These are phyloP conservation scores for Chrysolina americana DNA, from an alignment of 2,888 invertebrate genomes.

Conservation along the genomic window DNA sequence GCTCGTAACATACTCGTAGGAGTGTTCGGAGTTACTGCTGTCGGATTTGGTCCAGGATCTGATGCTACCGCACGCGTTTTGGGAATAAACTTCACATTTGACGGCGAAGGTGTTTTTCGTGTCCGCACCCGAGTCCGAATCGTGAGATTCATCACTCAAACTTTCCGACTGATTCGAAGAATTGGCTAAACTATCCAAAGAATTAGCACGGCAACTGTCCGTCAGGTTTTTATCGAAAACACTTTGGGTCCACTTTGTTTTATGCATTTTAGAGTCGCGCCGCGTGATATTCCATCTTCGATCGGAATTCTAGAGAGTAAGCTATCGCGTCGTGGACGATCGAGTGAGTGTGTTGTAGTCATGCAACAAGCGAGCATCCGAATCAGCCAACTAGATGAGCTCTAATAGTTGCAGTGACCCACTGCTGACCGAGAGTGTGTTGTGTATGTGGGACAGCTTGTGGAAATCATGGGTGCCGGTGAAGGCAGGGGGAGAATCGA, in stretches of 20 bases:
- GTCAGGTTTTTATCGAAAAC: slow-evolving; percentile 48
- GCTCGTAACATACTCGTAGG: slow-evolving; percentile 57
- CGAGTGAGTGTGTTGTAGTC: slow-evolving; percentile 36
- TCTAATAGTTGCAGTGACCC: slow-evolving; percentile 68
- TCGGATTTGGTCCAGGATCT: slow-evolving; percentile 60
- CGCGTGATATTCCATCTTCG: slow-evolving; percentile 30
- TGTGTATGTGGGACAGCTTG: slow-evolving; percentile 57
- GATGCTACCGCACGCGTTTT: slow-evolving; percentile 63
- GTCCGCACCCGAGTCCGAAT: slow-evolving; percentile 79
- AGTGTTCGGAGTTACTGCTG: slow-evolving; percentile 61
- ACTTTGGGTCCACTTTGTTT: slow-evolving; percentile 56
- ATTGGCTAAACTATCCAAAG: slow-evolving; percentile 79
- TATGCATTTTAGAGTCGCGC: slow-evolving; percentile 52
- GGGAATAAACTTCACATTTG: slow-evolving; percentile 67
- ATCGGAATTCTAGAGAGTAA: slow-evolving; percentile 11
- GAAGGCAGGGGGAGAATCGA: slow-evolving; percentile 5
- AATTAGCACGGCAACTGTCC: slow-evolving; percentile 70
- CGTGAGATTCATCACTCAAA: slow-evolving; percentile 75
- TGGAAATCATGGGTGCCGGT: slow-evolving; percentile 49
- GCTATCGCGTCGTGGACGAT: slow-evolving; percentile 45
- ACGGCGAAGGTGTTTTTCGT: slow-evolving; percentile 64
- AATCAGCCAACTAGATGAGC: slow-evolving; percentile 61
- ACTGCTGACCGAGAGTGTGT: slow-evolving; percentile 60
- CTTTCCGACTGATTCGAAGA: slow-evolving; percentile 77
- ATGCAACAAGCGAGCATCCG: slow-evolving; percentile 47